Evolutionary conservation across 1,140 invertebrate species (phyloP).

Genomic region (Cherax destructor): DNA sequence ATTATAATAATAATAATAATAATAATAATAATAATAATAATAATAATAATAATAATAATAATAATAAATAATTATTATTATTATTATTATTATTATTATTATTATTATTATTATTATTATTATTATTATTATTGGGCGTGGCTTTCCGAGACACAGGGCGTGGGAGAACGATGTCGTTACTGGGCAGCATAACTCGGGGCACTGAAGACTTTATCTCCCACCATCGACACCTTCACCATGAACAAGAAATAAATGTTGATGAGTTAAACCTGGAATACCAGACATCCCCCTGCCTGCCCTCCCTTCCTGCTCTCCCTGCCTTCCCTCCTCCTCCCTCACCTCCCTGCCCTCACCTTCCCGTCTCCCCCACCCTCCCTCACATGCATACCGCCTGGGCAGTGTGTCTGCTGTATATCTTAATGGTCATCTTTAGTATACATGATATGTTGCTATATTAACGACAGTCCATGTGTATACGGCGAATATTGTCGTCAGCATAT

Average conservation of each 20-base stretch:
- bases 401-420: background rate
- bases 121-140: no score
- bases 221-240: background rate
- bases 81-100: no score
- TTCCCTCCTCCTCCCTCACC: background rate
- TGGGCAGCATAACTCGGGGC: background rate
- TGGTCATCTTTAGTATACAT: background rate
- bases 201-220: background rate
- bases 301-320: background rate
- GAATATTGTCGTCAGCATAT: no score
- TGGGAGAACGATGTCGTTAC: background rate
- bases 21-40: no score
- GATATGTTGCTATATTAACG: background rate
- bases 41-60: no score
- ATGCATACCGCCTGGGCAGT: background rate
- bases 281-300: background rate
- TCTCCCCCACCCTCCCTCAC: background rate
- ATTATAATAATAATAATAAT: no score
- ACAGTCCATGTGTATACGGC: no score
- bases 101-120: no score
- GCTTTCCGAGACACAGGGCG: background rate
- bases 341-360: background rate
- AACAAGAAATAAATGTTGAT: background rate
- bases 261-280: background rate
- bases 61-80: no score